Conservation (phyloP, 2,113 vertebrate genomes). For the Channa maculata region DNA sequence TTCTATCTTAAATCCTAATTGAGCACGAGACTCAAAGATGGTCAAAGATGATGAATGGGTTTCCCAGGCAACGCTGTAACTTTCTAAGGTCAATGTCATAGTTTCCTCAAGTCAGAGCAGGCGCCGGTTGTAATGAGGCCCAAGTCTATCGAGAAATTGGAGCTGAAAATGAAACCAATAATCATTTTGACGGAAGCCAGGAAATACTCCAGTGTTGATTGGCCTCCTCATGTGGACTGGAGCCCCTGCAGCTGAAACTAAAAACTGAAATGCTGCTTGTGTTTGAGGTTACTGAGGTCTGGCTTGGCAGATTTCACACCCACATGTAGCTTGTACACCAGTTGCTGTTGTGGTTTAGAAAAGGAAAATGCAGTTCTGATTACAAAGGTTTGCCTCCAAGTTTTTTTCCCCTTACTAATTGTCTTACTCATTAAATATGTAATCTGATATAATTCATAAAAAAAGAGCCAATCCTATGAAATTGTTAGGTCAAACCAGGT, state of each 20-base stretch:
- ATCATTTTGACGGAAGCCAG: constrained; percentile 10
- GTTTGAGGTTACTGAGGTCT: constrained; percentile 1
- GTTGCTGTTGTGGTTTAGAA: neutral
- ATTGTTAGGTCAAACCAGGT: no score
- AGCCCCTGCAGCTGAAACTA: neutral
- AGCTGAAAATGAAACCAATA: constrained; percentile 25
- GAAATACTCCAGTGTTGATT: neutral
- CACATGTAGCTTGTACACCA: neutral
- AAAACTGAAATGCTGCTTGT: neutral
- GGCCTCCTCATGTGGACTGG: no score
- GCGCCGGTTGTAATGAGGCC: constrained; percentile 31
- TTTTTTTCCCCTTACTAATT: no score
- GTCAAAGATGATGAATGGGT: constrained; percentile 13
- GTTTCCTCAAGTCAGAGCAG: constrained; percentile 34
- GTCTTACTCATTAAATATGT: no score
- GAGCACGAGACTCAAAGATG: constrained; percentile 6
- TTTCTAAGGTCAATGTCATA: constrained; percentile 41
- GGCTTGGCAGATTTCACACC: constrained; percentile 2
- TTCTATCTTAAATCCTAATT: constrained; percentile 50
- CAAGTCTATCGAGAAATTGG: constrained; percentile 1
- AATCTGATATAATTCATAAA: no score
- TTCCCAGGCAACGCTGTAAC: constrained; percentile 3
- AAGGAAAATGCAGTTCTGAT: neutral
- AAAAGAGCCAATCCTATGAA: no score
- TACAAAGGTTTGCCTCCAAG: neutral